Evolutionary conservation across 92 coral and sea anemone species (phyloP).

Genomic region (Parazoanthus atlanticus): DNA sequence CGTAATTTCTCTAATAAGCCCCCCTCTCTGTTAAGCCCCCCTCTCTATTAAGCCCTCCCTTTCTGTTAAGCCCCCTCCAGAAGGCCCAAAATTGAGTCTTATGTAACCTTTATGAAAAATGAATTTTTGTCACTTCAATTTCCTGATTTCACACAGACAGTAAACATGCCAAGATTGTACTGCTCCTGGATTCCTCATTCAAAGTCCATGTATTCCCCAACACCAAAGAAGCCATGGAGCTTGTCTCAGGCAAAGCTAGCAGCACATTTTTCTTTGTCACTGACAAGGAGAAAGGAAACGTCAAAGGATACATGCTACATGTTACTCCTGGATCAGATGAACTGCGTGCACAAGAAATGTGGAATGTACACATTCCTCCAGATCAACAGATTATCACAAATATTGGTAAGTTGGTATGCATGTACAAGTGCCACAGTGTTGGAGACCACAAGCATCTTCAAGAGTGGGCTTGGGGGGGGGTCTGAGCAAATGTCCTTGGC

Average conservation of each 20-base stretch:
- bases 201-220: slow-evolving; percentile 89
- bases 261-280: slow-evolving; percentile 86
- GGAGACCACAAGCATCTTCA: no score
- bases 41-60: no score
- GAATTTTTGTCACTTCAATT: neutral
- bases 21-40: no score
- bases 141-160: slow-evolving; percentile 60
- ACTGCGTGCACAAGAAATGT: slow-evolving; percentile 79
- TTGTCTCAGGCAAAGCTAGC: slow-evolving; percentile 66
- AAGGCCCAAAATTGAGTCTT: no score
- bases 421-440: no score
- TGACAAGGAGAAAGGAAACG: slow-evolving; percentile 61
- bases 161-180: slow-evolving; percentile 89
- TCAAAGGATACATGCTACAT: slow-evolving; percentile 79
- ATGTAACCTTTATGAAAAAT: neutral
- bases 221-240: slow-evolving; percentile 73
- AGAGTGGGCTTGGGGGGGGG: no score
- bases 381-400: slow-evolving; percentile 82
- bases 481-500: no score
- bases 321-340: slow-evolving; percentile 56
- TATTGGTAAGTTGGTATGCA: slow-evolving; percentile 59
- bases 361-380: slow-evolving; percentile 88
- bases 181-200: slow-evolving; percentile 81
- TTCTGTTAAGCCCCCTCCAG: no score
- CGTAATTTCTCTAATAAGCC: no score